These are phyloP conservation scores for Porites evermanni DNA, from an alignment of 92 coral and sea anemone species.

Conservation along the genomic window DNA sequence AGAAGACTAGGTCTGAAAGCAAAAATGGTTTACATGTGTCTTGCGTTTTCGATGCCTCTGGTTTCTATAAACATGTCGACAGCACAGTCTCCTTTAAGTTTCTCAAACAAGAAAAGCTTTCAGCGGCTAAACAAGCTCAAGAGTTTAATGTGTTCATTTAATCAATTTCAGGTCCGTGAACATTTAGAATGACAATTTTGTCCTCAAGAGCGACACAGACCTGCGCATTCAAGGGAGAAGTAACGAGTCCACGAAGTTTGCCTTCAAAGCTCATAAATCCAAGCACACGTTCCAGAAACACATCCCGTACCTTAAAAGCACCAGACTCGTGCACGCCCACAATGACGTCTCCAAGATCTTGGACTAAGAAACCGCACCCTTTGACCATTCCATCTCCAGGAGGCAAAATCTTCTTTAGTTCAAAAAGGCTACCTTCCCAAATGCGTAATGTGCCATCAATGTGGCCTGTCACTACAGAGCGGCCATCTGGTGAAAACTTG, in stretches of 20 bases:
- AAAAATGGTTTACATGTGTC: too few relatives aligned
- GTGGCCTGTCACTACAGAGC: slow-evolving; percentile 50
- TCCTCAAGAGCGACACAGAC: slow-evolving; percentile 55
- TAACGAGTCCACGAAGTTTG: slow-evolving; percentile 51
- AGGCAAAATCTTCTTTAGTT: slow-evolving; percentile 2
- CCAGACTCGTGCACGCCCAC: slow-evolving; percentile 45
- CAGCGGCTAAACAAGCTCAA: neutral
- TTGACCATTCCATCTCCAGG: slow-evolving; percentile 43
- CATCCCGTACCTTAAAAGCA: slow-evolving; percentile 50
- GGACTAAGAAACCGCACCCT: slow-evolving; percentile 45
- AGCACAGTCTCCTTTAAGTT: too few relatives aligned
- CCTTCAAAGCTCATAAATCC: slow-evolving; percentile 54
- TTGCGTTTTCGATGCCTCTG: too few relatives aligned
- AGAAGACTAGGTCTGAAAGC: too few relatives aligned
- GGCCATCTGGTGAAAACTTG: slow-evolving; percentile 57
- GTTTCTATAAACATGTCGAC: too few relatives aligned
- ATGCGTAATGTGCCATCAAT: slow-evolving; percentile 37
- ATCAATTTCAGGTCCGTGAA: slow-evolving; percentile 21
- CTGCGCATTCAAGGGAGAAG: slow-evolving; percentile 42
- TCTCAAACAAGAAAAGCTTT: neutral
- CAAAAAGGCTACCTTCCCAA: slow-evolving; percentile 48
- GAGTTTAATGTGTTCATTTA: neutral
- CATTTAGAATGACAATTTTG: slow-evolving; percentile 51
- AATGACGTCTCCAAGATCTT: slow-evolving; percentile 37
- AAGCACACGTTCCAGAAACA: neutral